Base-by-base conservation (phyloP, 2,888 invertebrate species). In the Hirtodrosophila duncani region DNA sequence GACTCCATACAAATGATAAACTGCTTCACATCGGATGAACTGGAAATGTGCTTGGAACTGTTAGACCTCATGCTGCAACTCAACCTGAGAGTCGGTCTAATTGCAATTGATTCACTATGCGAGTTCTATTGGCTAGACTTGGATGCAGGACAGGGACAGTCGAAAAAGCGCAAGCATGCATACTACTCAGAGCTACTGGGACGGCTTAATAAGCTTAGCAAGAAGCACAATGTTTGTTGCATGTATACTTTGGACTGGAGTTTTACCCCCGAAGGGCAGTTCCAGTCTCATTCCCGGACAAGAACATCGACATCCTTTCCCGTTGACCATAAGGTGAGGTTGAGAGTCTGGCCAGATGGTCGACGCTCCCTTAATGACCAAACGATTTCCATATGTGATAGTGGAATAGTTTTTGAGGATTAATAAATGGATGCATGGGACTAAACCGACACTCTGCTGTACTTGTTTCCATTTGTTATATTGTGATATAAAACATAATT, bases 61-160 rank as follows among this genome's bases (percentile, higher is more conserved):
- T 60, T 59, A 8, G 29, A 48, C 4, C 44, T 31, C 9, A 49
- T 52, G 17, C 26, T 66, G 4, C 27, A 60, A 1, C 43, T 56
- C 3, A 52, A 60, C 8, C 44, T 16, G 0, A 27, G 39, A 2
- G 26, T 44, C 8, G 50, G 63, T 13, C 8, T 66, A 0, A 30
- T 66, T 23, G 60, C 42, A 1, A 33, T 66, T 0, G 66, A 66
- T 36, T 29, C 63, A 10, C 27, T 66, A 0, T 51, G 63, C 10
- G 66, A 66, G n/a, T 66, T 56, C 13, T 66, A 63, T 34, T 66
- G 66, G 66, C 9, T 41, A 2, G 63, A 66, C 13, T 26, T 52
- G 8, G 20, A 45, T 5, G 46, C 44, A 23, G 37, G 7, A 45
- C 44, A 23, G 37, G 45, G 10, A 30, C 3, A 1, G 8, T n/a